Evolutionary conservation across 2,113 vertebrate species (phyloP), one percentile per base, ranked within the genome.

Genomic region (Megaleporinus macrocephalus): DNA sequence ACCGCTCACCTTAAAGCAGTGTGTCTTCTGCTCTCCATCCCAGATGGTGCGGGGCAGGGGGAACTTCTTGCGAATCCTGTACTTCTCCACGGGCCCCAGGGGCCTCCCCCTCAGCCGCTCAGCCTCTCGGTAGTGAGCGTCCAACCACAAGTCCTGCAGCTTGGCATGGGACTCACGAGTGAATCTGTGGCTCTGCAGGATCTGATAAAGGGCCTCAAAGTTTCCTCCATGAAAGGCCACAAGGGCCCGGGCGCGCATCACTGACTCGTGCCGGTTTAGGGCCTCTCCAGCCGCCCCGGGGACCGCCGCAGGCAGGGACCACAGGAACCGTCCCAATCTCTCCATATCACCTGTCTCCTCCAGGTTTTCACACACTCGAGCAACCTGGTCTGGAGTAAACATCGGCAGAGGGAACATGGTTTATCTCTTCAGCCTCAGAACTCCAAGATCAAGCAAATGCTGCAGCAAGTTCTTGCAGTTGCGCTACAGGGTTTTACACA

Each of bases 31-130:
- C 88, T 95, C 94, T 4, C 94, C 94, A 65, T 95, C 94, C 94
- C 94, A 95, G 87, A 95, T 95, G 26, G 94, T 95, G 49, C 93
- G 88, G 1, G 94, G 94, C 74, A 95, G 91, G 0, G 94, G 94
- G 72, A 95, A 95, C 93, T 95, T 95, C 93, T 95, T 95, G 47
- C 94, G 93, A 79, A 95, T 94, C 15, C 94, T 91, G 87, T 95
- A 95, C 78, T 95, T 95, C 88, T 95, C 94, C 88, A 95, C 94
- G 0, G 94, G 94, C 0, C 94, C 94, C 74, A 95, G 91, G 0
- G 94, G 92, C 36, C 94, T 83, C 0, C 94, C 94, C 0, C 94
- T 88, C 15, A 95, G 93, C 72, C 94, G 87, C 87, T 95, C 94
- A 14, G 94, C 94, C 87, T 95, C 94, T 0, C 93, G 89, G 89